These are phyloP conservation scores for Amazona finschi DNA, from an alignment of 2,797 vertebrate genomes.

Conservation along the genomic window DNA sequence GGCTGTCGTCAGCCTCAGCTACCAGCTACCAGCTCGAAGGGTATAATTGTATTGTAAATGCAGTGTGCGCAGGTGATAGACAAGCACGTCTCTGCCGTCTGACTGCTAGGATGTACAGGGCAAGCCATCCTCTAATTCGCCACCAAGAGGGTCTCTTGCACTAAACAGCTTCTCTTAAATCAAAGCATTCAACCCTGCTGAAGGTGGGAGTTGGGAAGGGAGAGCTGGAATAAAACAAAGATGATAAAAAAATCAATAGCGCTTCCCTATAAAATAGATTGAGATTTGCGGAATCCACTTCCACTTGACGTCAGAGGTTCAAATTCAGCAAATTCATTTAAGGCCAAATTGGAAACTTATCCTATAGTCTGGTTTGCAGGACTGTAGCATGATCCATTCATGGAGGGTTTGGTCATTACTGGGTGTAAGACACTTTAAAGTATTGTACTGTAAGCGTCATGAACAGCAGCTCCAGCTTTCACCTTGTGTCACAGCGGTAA, in stretches of 20 bases:
- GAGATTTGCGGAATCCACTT: constrained; percentile 75
- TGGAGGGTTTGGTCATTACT: background rate
- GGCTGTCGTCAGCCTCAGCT: background rate
- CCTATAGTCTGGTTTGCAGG: background rate
- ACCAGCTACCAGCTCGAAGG: background rate
- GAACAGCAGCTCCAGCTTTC: background rate
- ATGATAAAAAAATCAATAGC: constrained; percentile 80
- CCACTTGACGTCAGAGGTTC: constrained; percentile 67
- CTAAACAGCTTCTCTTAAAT: constrained; percentile 75
- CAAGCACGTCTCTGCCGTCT: background rate
- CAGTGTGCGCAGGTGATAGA: background rate
- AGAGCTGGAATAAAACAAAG: constrained; percentile 44
- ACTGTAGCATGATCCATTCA: background rate
- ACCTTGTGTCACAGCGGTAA: fast-evolving
- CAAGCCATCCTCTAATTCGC: constrained; percentile 50
- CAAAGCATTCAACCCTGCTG: constrained; percentile 74
- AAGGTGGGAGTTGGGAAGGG: constrained; percentile 54
- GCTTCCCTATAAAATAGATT: constrained; percentile 77
- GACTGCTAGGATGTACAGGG: constrained; percentile 9
- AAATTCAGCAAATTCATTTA: constrained; percentile 69
- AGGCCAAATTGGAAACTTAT: constrained; percentile 62
- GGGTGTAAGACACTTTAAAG: background rate
- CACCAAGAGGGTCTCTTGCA: constrained; percentile 52
- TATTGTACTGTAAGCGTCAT: fast-evolving
- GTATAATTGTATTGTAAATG: background rate